Percentiles rank a stretch among this genome's conserved stretches.
These are phyloP conservation scores for Tragelaphus oryx DNA, from an alignment of 2,797 vertebrate genomes.

Conservation along the genomic window DNA sequence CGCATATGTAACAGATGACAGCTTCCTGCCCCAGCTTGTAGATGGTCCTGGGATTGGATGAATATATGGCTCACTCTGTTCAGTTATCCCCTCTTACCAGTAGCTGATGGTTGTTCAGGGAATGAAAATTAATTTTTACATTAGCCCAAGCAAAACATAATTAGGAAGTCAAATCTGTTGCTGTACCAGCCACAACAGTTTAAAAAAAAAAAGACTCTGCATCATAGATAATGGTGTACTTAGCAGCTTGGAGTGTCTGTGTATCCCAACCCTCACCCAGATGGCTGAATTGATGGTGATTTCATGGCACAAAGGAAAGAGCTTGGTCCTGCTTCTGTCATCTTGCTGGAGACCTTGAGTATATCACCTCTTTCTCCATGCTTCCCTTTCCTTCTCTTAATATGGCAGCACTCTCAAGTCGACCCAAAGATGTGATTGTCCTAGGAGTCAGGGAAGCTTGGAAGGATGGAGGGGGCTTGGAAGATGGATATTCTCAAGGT, in stretches of 20 bases:
- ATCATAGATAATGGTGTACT: not conserved
- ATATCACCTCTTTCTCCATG: not conserved
- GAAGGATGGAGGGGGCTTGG: not conserved
- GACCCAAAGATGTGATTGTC: not conserved
- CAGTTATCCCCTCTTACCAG: not conserved
- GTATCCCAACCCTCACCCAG: not conserved
- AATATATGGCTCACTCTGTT: not conserved
- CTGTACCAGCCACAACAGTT: not conserved
- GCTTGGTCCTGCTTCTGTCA: not conserved
- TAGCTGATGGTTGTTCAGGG: not conserved
- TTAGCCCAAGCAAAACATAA: conserved; percentile 44
- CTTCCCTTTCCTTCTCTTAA: not conserved
- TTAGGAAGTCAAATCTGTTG: conserved; percentile 43
- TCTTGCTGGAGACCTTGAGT: not conserved
- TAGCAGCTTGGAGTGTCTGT: not conserved
- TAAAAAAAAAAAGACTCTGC: not conserved
- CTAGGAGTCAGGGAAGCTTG: not conserved
- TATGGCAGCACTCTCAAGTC: not conserved
- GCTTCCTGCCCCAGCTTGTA: not conserved
- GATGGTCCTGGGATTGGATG: fast-evolving
- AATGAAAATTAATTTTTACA: conserved; percentile 45
- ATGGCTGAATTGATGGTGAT: not conserved
- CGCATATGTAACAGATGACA: fast-evolving
- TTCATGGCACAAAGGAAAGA: not conserved
- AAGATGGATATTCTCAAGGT: not conserved